A percentile compares a stretch with the other conserved stretches of the same genome.
These are phyloP conservation scores for Corythoichthys intestinalis DNA, from an alignment of 2,113 vertebrate species.

Conservation along the genomic window DNA sequence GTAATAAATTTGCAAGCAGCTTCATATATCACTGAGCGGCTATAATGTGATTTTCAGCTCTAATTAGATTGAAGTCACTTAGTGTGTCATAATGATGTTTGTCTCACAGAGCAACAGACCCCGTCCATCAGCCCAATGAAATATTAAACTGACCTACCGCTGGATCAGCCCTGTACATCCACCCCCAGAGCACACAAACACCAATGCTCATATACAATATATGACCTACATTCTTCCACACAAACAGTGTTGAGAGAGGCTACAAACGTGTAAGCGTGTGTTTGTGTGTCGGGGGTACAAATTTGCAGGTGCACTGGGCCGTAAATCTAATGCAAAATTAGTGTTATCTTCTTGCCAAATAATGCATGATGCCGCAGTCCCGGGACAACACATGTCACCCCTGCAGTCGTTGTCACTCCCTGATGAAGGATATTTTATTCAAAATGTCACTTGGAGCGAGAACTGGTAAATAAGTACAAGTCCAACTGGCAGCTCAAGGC, in stretches of 20 bases:
- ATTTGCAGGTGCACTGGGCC: slow-evolving; percentile 51
- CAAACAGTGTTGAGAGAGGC: slow-evolving; percentile 57
- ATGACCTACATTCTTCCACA: slow-evolving; percentile 60
- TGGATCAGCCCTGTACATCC: slow-evolving; percentile 61
- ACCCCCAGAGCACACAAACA: slow-evolving; percentile 22
- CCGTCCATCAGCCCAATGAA: slow-evolving; percentile 78
- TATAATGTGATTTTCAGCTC: slow-evolving; percentile 78
- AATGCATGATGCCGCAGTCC: slow-evolving; percentile 57
- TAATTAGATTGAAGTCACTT: slow-evolving; percentile 80
- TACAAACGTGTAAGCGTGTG: slow-evolving; percentile 26
- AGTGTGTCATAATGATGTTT: slow-evolving; percentile 76
- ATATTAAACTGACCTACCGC: slow-evolving; percentile 75
- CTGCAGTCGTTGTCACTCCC: slow-evolving; percentile 41
- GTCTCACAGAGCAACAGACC: slow-evolving; percentile 79
- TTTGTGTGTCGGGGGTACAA: slow-evolving; percentile 22
- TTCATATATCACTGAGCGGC: slow-evolving; percentile 66
- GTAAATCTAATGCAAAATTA: slow-evolving; percentile 62
- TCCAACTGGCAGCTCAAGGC: slow-evolving; percentile 21
- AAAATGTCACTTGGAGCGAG: slow-evolving; percentile 42
- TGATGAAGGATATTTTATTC: slow-evolving; percentile 59
- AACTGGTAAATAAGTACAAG: slow-evolving; percentile 55
- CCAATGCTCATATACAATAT: slow-evolving; percentile 23
- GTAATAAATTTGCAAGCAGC: slow-evolving; percentile 21
- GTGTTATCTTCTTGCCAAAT: slow-evolving; percentile 58
- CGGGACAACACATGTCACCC: slow-evolving; percentile 40